phyloP scores from a whole-genome alignment of 1,140 invertebrate species.

The Panulirus ornatus region DNA sequence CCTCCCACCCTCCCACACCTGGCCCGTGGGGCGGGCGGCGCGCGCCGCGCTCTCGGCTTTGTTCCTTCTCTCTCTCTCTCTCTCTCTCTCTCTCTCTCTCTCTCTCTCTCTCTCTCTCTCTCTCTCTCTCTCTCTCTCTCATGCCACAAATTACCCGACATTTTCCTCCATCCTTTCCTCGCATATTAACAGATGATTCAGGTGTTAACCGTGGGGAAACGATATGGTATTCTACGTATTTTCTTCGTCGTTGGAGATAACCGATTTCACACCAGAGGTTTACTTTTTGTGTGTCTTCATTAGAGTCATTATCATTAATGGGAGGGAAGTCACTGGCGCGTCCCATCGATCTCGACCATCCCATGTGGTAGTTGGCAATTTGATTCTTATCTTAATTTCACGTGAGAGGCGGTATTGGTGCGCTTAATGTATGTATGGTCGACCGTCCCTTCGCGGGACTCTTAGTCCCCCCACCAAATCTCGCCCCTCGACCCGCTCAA shows the following conservation, averaged over 20 bases:
- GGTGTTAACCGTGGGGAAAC: background rate
- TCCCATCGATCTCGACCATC: background rate
- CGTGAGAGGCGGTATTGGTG: background rate
- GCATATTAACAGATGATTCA: background rate
- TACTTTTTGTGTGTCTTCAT: background rate
- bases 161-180: background rate
- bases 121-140: background rate
- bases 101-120: constrained; percentile 11
- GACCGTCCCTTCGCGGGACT: too few relatives aligned
- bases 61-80: constrained; percentile 3
- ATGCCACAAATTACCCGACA: background rate
- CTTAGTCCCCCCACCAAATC: too few relatives aligned
- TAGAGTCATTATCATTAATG: background rate
- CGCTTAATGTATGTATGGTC: background rate
- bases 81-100: constrained; percentile 12
- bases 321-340: too few relatives aligned
- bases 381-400: constrained; percentile 27
- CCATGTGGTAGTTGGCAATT: background rate
- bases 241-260: too few relatives aligned
- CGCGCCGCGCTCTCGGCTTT: background rate
- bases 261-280: too few relatives aligned
- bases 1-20: background rate
- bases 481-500: too few relatives aligned
- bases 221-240: too few relatives aligned
- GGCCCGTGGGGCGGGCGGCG: too few relatives aligned